Evolutionary conservation across 2,113 vertebrate genomes (phyloP), one percentile per base, ranked within the genome.

Genomic region (Tenrec ecaudatus): DNA sequence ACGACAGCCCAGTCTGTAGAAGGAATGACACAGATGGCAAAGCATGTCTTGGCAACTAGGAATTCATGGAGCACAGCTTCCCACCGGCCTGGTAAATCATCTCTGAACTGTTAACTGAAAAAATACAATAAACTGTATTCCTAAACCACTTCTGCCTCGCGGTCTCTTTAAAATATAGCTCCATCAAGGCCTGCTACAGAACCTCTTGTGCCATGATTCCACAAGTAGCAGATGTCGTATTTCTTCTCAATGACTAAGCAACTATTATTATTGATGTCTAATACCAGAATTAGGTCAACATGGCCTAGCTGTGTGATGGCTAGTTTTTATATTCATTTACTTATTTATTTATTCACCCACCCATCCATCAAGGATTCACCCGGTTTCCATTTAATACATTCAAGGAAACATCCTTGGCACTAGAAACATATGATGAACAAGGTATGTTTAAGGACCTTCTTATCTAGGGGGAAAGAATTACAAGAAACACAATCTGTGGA

Each of bases 51-150:
- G 53, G 85, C 43, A 92, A 82, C 27, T 36, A 90, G 43, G 14
- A 92, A 93, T 27, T 73, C 27, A 58, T 25, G 16, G 29, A 92
- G 23, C 19, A 75, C 0, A 73, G 68, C 7, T 22, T 23, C 15
- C 19, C 20, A 69, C 19, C n/a, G 47, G 25, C 73, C 75, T 80
- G 58, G 33, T 57, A 47, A 47, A 71, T 84, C 36, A 78, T 12
- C 66, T 81, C 33, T 80, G 58, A 89, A 71, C 53, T 73, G 53
- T 77, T 86, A 87, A 27, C 69, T 92, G 33, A n/a, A 85, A 94
- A 94, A 31, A 82, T 71, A 53, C 47, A 92, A 84, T 78, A 87
- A 33, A 90, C 19, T 68, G 31, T 23, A 68, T 89, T 83, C 78
- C 40, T 76, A 83, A 27, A 38, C 38, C 47, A 64, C 47, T 80